Conservation (phyloP, 1,140 invertebrate species). For the Coboldia fuscipes region DNA sequence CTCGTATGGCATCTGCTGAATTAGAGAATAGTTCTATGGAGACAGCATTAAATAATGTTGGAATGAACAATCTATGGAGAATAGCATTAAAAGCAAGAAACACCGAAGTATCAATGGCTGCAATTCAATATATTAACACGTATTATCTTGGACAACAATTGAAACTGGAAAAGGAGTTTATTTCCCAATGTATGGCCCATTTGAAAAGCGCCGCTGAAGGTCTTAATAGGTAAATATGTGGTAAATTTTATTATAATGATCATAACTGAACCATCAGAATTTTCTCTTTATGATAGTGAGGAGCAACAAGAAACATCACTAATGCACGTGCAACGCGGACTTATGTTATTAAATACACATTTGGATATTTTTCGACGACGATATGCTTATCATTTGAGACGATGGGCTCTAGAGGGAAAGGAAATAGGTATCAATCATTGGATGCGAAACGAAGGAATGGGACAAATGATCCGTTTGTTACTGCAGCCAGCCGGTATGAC, state of each 20-base stretch:
- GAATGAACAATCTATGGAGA: conserved; percentile 85
- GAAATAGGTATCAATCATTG: conserved; percentile 51
- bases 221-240: conserved; percentile 23
- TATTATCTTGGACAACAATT: conserved; percentile 82
- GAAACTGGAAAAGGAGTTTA: conserved; percentile 79
- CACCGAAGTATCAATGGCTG: conserved; percentile 83
- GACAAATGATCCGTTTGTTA: conserved; percentile 42
- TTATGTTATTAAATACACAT: conserved; percentile 74
- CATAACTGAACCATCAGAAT: background rate
- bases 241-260: background rate
- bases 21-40: conserved; percentile 24
- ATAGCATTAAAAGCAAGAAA: conserved; percentile 73
- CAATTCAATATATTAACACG: conserved; percentile 80
- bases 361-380: conserved; percentile 74
- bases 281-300: conserved; percentile 15
- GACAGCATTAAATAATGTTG: conserved; percentile 38
- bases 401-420: conserved; percentile 63
- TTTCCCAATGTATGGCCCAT: conserved; percentile 77
- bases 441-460: conserved; percentile 24
- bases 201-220: conserved; percentile 56
- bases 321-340: conserved; percentile 70
- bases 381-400: conserved; percentile 66
- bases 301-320: conserved; percentile 49
- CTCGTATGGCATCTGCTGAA: conserved; percentile 37
- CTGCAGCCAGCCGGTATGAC: conserved; percentile 71